Conservation (phyloP, 92 coral and sea anemone species). For the Micromussa lordhowensis region DNA sequence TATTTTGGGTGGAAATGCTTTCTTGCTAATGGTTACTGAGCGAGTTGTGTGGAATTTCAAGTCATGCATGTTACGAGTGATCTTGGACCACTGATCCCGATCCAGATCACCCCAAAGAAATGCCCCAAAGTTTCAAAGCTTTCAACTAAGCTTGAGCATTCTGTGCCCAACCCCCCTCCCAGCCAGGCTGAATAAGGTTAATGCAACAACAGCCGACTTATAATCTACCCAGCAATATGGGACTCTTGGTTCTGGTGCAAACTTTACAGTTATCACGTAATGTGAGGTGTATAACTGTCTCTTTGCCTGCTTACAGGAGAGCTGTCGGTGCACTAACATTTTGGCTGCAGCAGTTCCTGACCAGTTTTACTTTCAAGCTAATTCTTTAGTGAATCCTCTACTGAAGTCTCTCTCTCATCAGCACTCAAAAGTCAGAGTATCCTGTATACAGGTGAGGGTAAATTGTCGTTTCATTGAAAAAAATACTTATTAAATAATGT, state of each 20-base stretch:
- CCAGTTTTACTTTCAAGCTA: slow-evolving; percentile 95
- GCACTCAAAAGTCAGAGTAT: slow-evolving; percentile 94
- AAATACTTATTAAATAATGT: too few species aligned
- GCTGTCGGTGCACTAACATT: slow-evolving; percentile 85
- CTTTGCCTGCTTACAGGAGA: slow-evolving; percentile 67
- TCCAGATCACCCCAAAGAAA: too few species aligned
- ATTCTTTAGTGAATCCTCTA: slow-evolving; percentile 90
- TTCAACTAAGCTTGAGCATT: too few species aligned
- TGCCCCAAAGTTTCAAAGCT: too few species aligned
- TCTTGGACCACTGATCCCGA: too few species aligned
- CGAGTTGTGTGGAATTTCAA: too few species aligned
- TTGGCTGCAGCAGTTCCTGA: slow-evolving; percentile 91
- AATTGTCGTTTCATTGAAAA: background rate
- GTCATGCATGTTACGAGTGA: too few species aligned
- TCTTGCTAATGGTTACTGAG: too few species aligned
- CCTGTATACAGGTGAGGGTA: slow-evolving; percentile 84
- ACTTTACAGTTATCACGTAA: background rate
- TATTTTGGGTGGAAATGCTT: too few species aligned
- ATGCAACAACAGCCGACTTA: too few species aligned
- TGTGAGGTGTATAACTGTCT: background rate
- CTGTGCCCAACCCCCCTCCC: too few species aligned
- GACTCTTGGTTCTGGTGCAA: background rate
- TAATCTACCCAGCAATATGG: background rate
- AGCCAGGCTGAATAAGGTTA: too few species aligned
- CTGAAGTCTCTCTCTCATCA: slow-evolving; percentile 89